Base-by-base conservation (phyloP, 2,113 vertebrate genomes). In the Rhizomys pruinosus region DNA sequence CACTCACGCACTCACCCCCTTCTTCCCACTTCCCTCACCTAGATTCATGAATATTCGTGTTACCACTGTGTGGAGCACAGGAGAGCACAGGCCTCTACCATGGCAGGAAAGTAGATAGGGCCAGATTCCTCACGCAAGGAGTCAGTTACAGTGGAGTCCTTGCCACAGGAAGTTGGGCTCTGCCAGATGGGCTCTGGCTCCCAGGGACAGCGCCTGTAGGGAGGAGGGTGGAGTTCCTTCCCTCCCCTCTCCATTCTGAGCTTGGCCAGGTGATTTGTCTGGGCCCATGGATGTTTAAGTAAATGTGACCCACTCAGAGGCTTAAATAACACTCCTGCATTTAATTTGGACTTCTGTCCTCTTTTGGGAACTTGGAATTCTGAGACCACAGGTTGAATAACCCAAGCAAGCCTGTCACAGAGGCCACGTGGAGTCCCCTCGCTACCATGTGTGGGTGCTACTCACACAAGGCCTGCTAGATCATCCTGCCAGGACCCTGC, bases 401-500 rank as follows among this genome's bases (percentile, higher is more conserved):
- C n/a, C 42, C 55, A 22, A 4, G 37, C 8, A 0, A 55, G 57
- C 39, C 57, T 39, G 20, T 55, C 10, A 20, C 66, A 5, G 81
- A 78, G 77, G 44, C 57, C 78, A 39, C 17, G 0, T 0, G 55
- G 22, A 47, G 29, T 7, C 29, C 2, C 37, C 57, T 44, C 23
- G 34, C 78, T 15, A 34, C 37, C 2, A 42, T 0, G 37, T 27
- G 23, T 55, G 7, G 1, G 44, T 19, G 63, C 42, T 23, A 20
- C 34, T 6, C n/a, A 11, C 0, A 0, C 0, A 27, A 20, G 23
- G 12, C 32, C 34, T 2, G 7, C 13, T 4, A 12, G 59, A 23
- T 25, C 15, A 17, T 11, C 55, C 1, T 7, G 16, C 25, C 77
- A 19, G 1, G 79, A 25, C n/a, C 15, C 27, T 0, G 7, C 34